Base-by-base conservation (phyloP, 2,888 invertebrate species). In the Standfussiana lucernea region DNA sequence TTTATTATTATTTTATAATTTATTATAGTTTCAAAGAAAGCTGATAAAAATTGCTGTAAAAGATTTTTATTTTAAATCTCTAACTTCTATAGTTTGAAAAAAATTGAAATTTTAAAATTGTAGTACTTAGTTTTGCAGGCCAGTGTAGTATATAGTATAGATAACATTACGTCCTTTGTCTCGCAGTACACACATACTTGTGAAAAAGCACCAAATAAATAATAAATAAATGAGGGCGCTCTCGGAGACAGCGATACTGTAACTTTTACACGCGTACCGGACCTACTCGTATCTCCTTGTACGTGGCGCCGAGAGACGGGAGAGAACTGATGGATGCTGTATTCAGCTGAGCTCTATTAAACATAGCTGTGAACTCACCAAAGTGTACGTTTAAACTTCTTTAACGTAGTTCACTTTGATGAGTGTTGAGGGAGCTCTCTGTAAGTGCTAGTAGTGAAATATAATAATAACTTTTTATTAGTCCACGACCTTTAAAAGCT, bases 91-190 rank as follows among this genome's bases (percentile, higher is more conserved):
- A n/a, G n/a, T n/a, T n/a, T n/a, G n/a, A n/a, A n/a, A n/a, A n/a
- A n/a, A n/a, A n/a, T n/a, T n/a, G n/a, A n/a, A n/a, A n/a, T n/a
- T n/a, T n/a, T n/a, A n/a, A n/a, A n/a, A n/a, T n/a, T n/a, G n/a
- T n/a, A n/a, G n/a, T n/a, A n/a, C n/a, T n/a, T n/a, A n/a, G n/a
- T n/a, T n/a, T n/a, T n/a, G n/a, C n/a, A n/a, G n/a, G n/a, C n/a
- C n/a, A n/a, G n/a, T n/a, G n/a, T n/a, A n/a, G n/a, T n/a, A 35
- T 81, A 50, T 56, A 79, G 73, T 79, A 82, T 79, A 79, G 42
- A 82, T 83, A 62, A 42, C 62, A 79, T 70, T 72, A 35, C 67
- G 72, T 71, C 72, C 70, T 80, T 68, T 80, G 80, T 84, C 76
- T 80, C 79, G 61, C 40, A 32, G 24, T 8, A 35, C 64, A 64